These are phyloP conservation scores for Bhutanitis thaidina DNA, from an alignment of 2,888 invertebrate species.

Conservation along the genomic window DNA sequence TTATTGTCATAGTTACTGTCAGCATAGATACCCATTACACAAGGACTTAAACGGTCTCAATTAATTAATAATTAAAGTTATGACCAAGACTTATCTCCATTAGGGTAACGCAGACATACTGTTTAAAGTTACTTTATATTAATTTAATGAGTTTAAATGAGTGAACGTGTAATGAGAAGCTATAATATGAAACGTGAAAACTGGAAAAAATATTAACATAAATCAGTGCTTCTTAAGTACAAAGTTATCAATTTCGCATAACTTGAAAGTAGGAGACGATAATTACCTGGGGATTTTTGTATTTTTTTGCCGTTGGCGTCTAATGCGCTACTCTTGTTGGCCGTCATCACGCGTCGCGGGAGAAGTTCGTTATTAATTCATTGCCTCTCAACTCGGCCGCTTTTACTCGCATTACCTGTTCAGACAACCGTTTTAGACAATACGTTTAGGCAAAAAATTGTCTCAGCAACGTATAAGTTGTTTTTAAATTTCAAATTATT, in stretches of 20 bases:
- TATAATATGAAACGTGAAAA: too few relatives aligned
- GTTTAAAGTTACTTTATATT: too few relatives aligned
- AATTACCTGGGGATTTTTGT: constrained; percentile 58
- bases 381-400: constrained; percentile 58
- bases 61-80: too few relatives aligned
- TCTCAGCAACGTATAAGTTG: neutral
- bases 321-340: constrained; percentile 78
- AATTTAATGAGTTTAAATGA: too few relatives aligned
- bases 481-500: neutral
- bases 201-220: neutral
- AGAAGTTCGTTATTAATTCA: constrained; percentile 77
- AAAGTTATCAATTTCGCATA: constrained; percentile 12
- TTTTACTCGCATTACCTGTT: constrained; percentile 56
- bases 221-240: constrained; percentile 7
- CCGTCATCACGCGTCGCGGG: constrained; percentile 77
- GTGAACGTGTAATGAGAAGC: too few relatives aligned
- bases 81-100: too few relatives aligned
- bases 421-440: constrained; percentile 37
- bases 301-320: constrained; percentile 48
- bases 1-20: too few relatives aligned
- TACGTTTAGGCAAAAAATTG: constrained; percentile 24
- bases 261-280: constrained; percentile 31
- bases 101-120: too few relatives aligned
- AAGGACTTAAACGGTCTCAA: too few relatives aligned
- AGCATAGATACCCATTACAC: too few relatives aligned